Evolutionary conservation across 2,113 vertebrate species (phyloP), one percentile per base, ranked within the genome.

Genomic region (Pelecanus crispus): DNA sequence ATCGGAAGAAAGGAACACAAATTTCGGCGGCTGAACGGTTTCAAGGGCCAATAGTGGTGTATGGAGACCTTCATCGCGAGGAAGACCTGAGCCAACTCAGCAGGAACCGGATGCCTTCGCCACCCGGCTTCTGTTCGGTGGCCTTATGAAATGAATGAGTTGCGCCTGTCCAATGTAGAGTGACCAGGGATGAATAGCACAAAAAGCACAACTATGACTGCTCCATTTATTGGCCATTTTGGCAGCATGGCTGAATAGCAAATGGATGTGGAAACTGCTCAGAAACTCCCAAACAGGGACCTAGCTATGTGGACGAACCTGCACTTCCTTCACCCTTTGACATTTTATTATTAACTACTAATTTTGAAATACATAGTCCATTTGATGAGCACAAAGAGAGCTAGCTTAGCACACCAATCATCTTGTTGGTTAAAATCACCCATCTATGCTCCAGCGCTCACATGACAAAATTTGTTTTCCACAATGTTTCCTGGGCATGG

Each of bases 271-370:
- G 94, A 96, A 97, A 95, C 49, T 70, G 62, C 95, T 91, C 22
- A 75, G 90, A 92, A 90, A 66, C 38, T 95, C 83, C 93, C 84
- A 79, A 95, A 96, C 90, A 96, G 91, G 95, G 93, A 55, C 42
- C 59, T 34, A 67, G 87, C 93, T 90, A 44, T 95, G 87, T 28
- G 63, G 93, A 92, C 67, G 93, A 97, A 96, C 95, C 93, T 94
- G 89, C 91, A 97, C 95, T 96, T 96, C 96, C 95, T 95, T 90
- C 81, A 21, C 91, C 91, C 93, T 95, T 92, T 94, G 95, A 86
- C 94, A 97, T 97, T 97, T 96, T 50, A 77, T 86, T 87, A 94
- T 92, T 77, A 73, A 70, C 58, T 72, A 62, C 91, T 95, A 73
- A 97, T 96, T 97, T 95, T 92, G 66, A 71, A 36, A 81, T 50